Evolutionary conservation across 2,888 invertebrate species (phyloP), one percentile per base, ranked within the genome.

Genomic region (Philhelius pedissequus): DNA sequence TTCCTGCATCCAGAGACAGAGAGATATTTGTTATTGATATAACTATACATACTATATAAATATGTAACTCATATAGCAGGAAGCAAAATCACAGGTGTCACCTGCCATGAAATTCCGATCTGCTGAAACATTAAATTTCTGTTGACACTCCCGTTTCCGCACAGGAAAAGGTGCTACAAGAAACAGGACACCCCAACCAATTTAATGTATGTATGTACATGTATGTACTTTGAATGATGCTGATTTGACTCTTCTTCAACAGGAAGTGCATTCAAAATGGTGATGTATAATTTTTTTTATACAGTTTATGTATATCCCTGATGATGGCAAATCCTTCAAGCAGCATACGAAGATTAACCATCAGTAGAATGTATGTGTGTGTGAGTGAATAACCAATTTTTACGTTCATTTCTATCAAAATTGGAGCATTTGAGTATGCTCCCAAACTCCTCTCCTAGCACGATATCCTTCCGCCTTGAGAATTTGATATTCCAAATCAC

Each of bases 41-140:
- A 30, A 1, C 5, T 30, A 30, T 38, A 1, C 1, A 13, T 38
- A 11, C n/a, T 38, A 32, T 32, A 32, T 32, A 32, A 4, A 6
- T 32, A 32, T 11, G 7, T 38, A 38, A 13, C 13, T 35, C 13
- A 43, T 43, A 40, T 18, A 1, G 18, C 18, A 50, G 52, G 38
- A 18, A 50, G 25, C 20, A 74, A 84, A 84, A 75, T 84, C 84
- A 71, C 84, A 75, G 84, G 80, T 84, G 84, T 76, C 69, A 64
- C 73, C 69, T 69, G 78, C 35, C 70, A 80, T 75, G 75, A 66
- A 76, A 71, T 71, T 75, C 79, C 74, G 74, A 83, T 78, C 62
- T 74, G 69, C 25, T 69, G 77, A 32, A 74, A 78, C 69, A 74
- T 70, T 70, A 70, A 84, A 84, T 45, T 56, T 74, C 22, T 64